Conservation (phyloP, 2,888 invertebrate genomes). For the Deilephila porcellus region DNA sequence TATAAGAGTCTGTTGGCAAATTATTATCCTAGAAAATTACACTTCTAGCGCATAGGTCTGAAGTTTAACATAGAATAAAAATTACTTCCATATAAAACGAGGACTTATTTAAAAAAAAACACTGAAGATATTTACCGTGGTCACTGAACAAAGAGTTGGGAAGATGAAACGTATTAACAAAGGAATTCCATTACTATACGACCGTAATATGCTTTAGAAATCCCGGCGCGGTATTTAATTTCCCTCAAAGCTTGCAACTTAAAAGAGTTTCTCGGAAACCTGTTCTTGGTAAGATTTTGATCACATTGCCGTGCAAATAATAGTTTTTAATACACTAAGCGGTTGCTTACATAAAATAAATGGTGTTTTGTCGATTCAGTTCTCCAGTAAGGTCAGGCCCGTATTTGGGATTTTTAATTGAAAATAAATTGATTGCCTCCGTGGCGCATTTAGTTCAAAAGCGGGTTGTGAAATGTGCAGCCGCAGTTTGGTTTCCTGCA, state of each 20-base stretch:
- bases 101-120: not conserved
- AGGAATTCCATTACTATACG: slow-evolving; percentile 16
- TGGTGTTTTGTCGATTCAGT: too few species aligned
- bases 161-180: slow-evolving; percentile 24
- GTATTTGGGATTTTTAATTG: too few species aligned
- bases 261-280: slow-evolving; percentile 36
- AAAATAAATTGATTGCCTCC: too few species aligned
- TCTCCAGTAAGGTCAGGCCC: too few species aligned
- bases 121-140: not conserved
- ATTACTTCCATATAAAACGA: not conserved
- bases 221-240: slow-evolving; percentile 14
- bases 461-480: too few species aligned
- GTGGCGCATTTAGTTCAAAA: too few species aligned
- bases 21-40: too few species aligned
- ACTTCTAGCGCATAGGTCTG: too few species aligned
- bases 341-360: too few species aligned
- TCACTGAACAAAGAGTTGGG: slow-evolving; percentile 13
- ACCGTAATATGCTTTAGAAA: slow-evolving; percentile 16
- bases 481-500: too few species aligned
- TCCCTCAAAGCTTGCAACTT: slow-evolving; percentile 6
- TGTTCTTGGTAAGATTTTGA: slow-evolving; percentile 19
- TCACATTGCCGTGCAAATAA: not conserved
- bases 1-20: too few species aligned
- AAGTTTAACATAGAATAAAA: too few species aligned
- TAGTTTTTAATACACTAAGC: not conserved